These are phyloP conservation scores for Amblyjoppa proteus DNA, from an alignment of 2,888 invertebrate species.

Conservation along the genomic window DNA sequence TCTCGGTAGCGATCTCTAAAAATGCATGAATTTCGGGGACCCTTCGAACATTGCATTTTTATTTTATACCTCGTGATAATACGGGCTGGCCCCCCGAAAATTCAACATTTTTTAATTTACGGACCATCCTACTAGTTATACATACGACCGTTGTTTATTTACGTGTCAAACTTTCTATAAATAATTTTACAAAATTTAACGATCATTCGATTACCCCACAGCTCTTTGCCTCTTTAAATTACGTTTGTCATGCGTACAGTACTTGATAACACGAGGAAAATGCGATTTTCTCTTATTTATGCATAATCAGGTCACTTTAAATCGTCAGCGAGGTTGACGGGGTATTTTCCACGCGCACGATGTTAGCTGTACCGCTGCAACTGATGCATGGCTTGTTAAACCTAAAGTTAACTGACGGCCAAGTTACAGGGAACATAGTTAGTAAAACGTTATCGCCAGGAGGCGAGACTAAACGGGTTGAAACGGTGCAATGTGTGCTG, in stretches of 20 bases:
- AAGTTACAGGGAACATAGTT: background rate
- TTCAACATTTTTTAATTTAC: background rate
- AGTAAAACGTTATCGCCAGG: background rate
- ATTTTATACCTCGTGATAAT: too few relatives aligned
- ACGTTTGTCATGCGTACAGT: too few relatives aligned
- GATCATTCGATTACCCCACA: too few relatives aligned
- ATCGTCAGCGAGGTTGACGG: background rate
- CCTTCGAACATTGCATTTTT: too few relatives aligned
- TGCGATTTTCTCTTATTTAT: background rate
- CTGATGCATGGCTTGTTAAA: constrained; percentile 6
- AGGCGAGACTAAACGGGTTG: background rate
- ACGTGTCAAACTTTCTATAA: background rate
- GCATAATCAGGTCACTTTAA: background rate
- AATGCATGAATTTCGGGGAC: too few relatives aligned
- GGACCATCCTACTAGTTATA: too few relatives aligned
- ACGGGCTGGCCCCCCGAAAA: background rate
- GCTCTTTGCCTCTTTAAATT: too few relatives aligned
- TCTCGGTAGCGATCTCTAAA: too few relatives aligned
- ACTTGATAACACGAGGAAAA: background rate
- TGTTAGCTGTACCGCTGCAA: background rate
- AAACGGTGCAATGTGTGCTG: background rate
- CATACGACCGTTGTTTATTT: too few relatives aligned
- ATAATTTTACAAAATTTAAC: background rate
- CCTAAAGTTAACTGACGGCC: constrained; percentile 13
- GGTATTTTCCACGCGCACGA: background rate